Evolutionary conservation across 2,113 vertebrate genomes (phyloP), one percentile per base, ranked within the genome.

Genomic region (Prunella himalayana): DNA sequence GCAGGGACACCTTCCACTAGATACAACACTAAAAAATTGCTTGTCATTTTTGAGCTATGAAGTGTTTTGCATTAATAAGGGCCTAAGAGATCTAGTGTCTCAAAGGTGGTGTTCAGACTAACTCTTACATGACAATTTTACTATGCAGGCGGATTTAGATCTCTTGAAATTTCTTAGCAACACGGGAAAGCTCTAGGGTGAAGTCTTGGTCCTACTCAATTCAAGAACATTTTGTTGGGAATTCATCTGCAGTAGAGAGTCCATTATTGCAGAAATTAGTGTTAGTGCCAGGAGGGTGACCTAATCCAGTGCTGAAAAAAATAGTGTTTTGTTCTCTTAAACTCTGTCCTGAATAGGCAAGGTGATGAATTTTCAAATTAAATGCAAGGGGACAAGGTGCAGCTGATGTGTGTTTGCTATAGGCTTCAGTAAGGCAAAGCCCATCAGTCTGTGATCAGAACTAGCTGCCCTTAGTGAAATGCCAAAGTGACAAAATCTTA

Each of bases 11-110:
- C 5, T 49, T 42, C 11, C 15, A 24, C 18, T 24, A 56, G 49
- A 56, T 8, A 20, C 7, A 63, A 37, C 9, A 37, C 37, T 9
- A 37, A 37, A 37, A 37, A 37, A 45, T 24, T 64, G 2, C 10
- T 68, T 18, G 11, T 31, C 13, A 57, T 80, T 87, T 84, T 60
- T 51, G 47, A 63, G 35, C 17, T 41, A 6, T 8, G 10, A 13
- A 15, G 41, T 6, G 3, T 25, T 94, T 75, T 82, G 7, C 31
- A 37, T 60, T 44, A 59, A 56, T 44, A 71, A 51, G 5, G 16
- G 6, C 5, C 44, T 57, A 63, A 71, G 9, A 0, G 0, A 25
- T 50, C 44, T 13, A 56, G 1, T 15, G 15, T 39, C 30, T 57
- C 49, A 61, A 7, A 47, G 22, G 1, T 57, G 23, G 11, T 61